Evolutionary conservation across 2,888 invertebrate species (phyloP).

Genomic region (Hydrotaea diabolus): DNA sequence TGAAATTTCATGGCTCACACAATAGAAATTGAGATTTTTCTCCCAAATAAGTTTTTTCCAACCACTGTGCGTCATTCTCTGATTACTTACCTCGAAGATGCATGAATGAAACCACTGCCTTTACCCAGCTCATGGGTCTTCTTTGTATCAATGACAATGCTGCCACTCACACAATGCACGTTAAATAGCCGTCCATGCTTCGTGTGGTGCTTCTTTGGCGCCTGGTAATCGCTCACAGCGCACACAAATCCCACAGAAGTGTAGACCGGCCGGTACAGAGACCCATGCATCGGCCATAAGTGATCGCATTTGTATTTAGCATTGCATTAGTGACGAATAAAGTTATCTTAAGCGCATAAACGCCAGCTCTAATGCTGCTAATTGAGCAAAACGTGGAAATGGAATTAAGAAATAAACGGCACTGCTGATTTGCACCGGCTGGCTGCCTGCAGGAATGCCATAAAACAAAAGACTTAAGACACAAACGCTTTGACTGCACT

Average conservation of each 20-base stretch:
- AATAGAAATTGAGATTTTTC: too few relatives aligned
- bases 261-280: neutral
- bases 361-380: constrained; percentile 62
- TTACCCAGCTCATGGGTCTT: neutral
- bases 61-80: too few relatives aligned
- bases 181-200: constrained; percentile 46
- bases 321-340: constrained; percentile 21
- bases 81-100: too few relatives aligned
- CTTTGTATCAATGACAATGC: neutral
- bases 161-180: neutral
- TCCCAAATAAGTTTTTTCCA: too few relatives aligned
- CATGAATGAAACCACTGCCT: neutral
- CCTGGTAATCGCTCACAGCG: constrained; percentile 52
- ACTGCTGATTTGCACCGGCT: constrained; percentile 28
- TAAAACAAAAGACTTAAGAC: constrained; percentile 39
- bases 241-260: constrained; percentile 19
- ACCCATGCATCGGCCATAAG: too few relatives aligned
- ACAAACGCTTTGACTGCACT: neutral
- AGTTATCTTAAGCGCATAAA: constrained; percentile 60
- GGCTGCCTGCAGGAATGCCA: neutral
- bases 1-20: too few relatives aligned
- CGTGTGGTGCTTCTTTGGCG: constrained; percentile 47
- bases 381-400: constrained; percentile 62
- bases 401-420: constrained; percentile 60
- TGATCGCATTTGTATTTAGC: neutral